These are phyloP conservation scores for Leptopilina drosophilae DNA, from an alignment of 2,888 invertebrate genomes.

Conservation along the genomic window DNA sequence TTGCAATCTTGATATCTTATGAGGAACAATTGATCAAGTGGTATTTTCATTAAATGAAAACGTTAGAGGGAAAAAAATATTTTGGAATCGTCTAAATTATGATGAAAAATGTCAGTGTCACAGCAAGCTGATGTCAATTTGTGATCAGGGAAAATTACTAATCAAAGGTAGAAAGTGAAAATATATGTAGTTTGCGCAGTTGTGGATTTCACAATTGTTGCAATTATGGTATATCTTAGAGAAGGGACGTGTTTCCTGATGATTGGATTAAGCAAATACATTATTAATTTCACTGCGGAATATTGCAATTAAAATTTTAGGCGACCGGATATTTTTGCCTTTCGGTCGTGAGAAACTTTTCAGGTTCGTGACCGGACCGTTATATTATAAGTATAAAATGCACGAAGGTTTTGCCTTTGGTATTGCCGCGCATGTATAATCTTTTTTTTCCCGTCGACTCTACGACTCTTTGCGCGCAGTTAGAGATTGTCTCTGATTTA, in stretches of 20 bases:
- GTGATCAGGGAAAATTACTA: too few relatives aligned
- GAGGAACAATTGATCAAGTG: conserved; percentile 11
- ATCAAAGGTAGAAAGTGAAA: too few relatives aligned
- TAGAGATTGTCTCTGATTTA: conserved; percentile 60
- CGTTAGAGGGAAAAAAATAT: too few relatives aligned
- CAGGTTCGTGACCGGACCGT: conserved; percentile 64
- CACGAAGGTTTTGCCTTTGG: conserved; percentile 57
- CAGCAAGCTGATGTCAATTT: too few relatives aligned
- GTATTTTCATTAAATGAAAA: too few relatives aligned
- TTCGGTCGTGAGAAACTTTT: conserved; percentile 55
- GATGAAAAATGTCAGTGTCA: too few relatives aligned
- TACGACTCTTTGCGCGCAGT: conserved; percentile 45
- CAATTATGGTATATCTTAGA: background rate
- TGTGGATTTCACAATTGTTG: background rate
- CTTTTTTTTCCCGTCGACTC: conserved; percentile 55
- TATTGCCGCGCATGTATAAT: conserved; percentile 57
- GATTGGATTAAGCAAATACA: background rate
- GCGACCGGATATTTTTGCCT: conserved; percentile 50
- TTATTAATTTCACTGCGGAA: background rate
- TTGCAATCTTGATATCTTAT: conserved; percentile 1
- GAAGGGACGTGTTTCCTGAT: too few relatives aligned
- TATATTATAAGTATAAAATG: conserved; percentile 56
- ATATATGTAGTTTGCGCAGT: too few relatives aligned
- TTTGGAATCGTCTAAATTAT: too few relatives aligned
- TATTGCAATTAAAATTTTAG: conserved; percentile 33